These are phyloP conservation scores for Phasia obesa DNA, from an alignment of 2,888 invertebrate species.

Conservation along the genomic window DNA sequence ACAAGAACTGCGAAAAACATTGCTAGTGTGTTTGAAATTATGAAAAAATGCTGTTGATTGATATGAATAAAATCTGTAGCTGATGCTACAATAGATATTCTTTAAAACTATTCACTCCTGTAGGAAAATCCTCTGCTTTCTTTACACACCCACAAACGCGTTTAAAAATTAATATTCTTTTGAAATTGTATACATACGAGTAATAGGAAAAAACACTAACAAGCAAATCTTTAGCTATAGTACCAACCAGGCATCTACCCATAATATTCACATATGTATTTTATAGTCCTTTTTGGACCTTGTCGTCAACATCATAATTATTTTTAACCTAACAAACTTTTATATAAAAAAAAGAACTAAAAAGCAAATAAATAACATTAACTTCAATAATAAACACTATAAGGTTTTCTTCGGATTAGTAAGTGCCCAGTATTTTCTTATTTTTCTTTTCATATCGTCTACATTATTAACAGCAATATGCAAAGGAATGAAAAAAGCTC, in stretches of 20 bases:
- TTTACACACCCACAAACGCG: too few species aligned
- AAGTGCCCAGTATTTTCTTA: slow-evolving; percentile 48
- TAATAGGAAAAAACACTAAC: slow-evolving; percentile 26
- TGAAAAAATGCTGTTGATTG: too few species aligned
- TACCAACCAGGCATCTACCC: slow-evolving; percentile 43
- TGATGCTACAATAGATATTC: too few species aligned
- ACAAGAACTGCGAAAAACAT: too few species aligned
- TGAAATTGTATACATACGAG: slow-evolving; percentile 31
- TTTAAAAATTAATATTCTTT: background rate
- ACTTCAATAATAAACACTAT: slow-evolving; percentile 61
- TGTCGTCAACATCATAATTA: slow-evolving; percentile 21
- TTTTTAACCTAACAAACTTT: slow-evolving; percentile 37
- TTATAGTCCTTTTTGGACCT: slow-evolving; percentile 18
- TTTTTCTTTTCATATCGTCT: slow-evolving; percentile 18
- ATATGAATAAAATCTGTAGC: too few species aligned
- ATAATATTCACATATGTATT: background rate
- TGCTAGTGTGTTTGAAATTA: too few species aligned
- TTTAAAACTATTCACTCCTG: too few species aligned
- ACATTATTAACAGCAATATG: background rate
- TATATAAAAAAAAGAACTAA: background rate
- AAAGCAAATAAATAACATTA: slow-evolving; percentile 16
- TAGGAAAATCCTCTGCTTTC: background rate
- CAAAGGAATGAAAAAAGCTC: slow-evolving; percentile 23
- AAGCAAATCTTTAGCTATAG: slow-evolving; percentile 46
- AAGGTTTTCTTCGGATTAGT: slow-evolving; percentile 62